Conservation (phyloP, 2,888 invertebrate genomes). For the Megamerina dolium region DNA sequence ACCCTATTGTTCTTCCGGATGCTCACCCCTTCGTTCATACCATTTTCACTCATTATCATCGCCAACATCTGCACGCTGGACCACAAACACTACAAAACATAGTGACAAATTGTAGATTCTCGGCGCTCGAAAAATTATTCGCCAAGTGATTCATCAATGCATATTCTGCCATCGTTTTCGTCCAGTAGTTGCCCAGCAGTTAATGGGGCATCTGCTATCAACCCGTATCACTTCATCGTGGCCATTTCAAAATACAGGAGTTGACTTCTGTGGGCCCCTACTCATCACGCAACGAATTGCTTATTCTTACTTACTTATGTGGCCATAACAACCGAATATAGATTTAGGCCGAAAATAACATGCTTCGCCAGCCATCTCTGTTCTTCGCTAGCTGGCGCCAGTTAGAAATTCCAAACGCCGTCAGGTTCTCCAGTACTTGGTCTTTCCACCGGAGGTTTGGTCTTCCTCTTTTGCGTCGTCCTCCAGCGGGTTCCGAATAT, state of each 20-base stretch:
- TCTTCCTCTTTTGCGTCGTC: too few species aligned
- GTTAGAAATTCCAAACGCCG: too few species aligned
- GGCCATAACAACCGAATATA: too few species aligned
- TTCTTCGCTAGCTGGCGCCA: too few species aligned
- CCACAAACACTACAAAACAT: conserved; percentile 12
- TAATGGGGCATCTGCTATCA: conserved; percentile 9
- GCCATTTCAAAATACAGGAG: neutral
- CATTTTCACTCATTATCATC: conserved; percentile 8
- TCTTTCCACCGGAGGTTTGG: too few species aligned
- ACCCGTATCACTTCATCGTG: conserved; percentile 4
- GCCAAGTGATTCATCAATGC: conserved; percentile 10
- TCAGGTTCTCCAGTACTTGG: too few species aligned
- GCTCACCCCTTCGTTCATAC: conserved; percentile 7
- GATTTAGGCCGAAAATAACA: too few species aligned
- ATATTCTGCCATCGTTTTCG: conserved; percentile 11
- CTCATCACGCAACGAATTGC: neutral
- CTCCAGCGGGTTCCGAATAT: too few species aligned
- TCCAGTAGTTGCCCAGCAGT: conserved; percentile 7
- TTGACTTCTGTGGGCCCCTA: conserved; percentile 1
- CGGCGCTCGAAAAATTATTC: conserved; percentile 3
- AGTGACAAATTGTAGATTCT: conserved; percentile 15
- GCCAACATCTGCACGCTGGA: conserved; percentile 9
- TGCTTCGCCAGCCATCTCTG: too few species aligned
- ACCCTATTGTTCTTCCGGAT: conserved; percentile 6
- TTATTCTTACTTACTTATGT: too few species aligned